Percentiles rank a stretch among this genome's conserved stretches.
These are phyloP conservation scores for Setophaga kirtlandii DNA, from an alignment of 2,113 vertebrate species.

Conservation along the genomic window DNA sequence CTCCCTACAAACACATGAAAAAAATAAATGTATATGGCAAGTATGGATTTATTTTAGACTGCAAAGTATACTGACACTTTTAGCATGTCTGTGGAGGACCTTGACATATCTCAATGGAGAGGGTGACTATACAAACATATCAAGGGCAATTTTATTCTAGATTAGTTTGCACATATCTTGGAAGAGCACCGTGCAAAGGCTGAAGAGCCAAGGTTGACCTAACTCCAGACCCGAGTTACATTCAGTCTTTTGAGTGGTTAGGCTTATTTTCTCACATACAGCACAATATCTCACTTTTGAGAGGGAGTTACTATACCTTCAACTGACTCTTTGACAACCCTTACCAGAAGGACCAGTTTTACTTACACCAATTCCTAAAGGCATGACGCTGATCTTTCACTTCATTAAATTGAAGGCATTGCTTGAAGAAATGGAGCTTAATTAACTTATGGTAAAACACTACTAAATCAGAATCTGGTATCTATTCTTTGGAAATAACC, in stretches of 20 bases:
- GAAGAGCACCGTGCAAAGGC: background rate
- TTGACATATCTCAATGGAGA: background rate
- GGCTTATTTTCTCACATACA: background rate
- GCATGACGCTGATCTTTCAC: background rate
- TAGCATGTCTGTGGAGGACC: background rate
- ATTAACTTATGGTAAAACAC: background rate
- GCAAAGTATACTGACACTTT: background rate
- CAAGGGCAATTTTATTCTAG: background rate
- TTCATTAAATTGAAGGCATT: background rate
- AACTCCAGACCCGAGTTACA: background rate
- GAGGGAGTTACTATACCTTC: background rate
- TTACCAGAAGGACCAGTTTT: background rate
- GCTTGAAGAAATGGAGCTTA: background rate
- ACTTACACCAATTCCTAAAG: background rate
- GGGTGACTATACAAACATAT: background rate
- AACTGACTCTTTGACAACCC: background rate
- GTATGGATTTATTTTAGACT: background rate
- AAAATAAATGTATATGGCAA: background rate
- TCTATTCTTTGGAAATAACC: background rate
- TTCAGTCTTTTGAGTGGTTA: background rate
- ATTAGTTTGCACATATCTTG: background rate
- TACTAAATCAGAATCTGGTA: background rate
- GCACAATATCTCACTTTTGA: background rate
- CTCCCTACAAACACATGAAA: background rate
- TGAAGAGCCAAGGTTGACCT: background rate